Conservation (phyloP, 2,888 invertebrate species). For the Iphiclides podalirius region DNA sequence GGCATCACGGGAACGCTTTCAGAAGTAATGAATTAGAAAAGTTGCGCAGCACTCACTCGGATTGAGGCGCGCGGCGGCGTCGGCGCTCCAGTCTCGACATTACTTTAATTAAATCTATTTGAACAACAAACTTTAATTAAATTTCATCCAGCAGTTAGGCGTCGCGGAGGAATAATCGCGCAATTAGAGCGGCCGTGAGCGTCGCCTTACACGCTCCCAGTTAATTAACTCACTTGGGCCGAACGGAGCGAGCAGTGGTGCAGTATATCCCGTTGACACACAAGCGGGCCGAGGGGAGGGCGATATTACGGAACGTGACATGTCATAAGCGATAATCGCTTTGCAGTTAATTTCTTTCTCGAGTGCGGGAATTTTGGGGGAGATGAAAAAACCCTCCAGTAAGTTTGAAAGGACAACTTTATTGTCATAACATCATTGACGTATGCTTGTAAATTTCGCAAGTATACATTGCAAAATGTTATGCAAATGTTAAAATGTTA, state of each 20-base stretch:
- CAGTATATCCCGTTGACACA: constrained; percentile 19
- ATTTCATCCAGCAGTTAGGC: constrained; percentile 81
- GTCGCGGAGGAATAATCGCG: constrained; percentile 79
- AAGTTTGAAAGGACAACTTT: too few species aligned
- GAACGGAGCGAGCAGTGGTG: constrained; percentile 12
- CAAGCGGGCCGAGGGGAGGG: constrained; percentile 13
- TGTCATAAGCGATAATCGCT: constrained; percentile 15
- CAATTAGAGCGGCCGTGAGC: constrained; percentile 80
- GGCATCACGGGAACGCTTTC: constrained; percentile 79
- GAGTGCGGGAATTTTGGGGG: background rate
- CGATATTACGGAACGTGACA: constrained; percentile 16
- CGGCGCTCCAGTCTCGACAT: constrained; percentile 71
- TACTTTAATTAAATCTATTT: constrained; percentile 82
- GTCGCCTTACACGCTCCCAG: constrained; percentile 78
- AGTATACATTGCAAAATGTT: too few species aligned
- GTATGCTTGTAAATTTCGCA: too few species aligned
- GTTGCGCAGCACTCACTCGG: constrained; percentile 79
- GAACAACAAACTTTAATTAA: constrained; percentile 82
- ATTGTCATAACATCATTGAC: too few species aligned
- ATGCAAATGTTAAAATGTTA: too few species aligned
- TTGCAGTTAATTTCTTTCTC: background rate
- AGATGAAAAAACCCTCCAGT: too few species aligned
- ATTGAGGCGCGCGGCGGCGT: constrained; percentile 69
- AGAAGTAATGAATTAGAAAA: constrained; percentile 81
- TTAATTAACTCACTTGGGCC: constrained; percentile 78